Base-by-base conservation (phyloP, 2,113 vertebrate species). In the Salvelinus sp. region DNA sequence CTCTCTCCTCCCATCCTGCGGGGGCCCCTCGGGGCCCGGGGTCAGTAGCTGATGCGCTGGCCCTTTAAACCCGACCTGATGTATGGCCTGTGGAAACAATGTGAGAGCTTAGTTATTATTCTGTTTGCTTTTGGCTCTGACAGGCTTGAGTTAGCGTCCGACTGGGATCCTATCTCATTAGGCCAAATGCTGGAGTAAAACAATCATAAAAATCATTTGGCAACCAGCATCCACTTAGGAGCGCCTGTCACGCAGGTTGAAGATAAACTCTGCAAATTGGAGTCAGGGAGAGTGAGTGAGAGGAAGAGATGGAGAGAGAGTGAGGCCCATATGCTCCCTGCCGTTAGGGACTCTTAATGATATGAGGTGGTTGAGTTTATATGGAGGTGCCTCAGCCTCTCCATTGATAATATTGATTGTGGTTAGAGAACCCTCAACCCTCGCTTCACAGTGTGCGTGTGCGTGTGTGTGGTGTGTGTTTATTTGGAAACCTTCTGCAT, bases 81-180 rank as follows among this genome's bases (percentile, higher is more conserved):
- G 80, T 82, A 90, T 84, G 75, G 70, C 85, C 76, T 86, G 70
- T 84, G 81, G 83, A 85, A 88, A 88, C 80, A 88, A 78, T 82
- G 79, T 85, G 76, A 79, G 72, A 13, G 48, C 58, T 7, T 48
- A 76, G 72, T 80, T 91, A 83, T 89, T 91, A 84, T 89, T 90
- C 83, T 87, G 78, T 90, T 86, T 93, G 94, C 93, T 94, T 95
- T 95, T 95, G 91, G 93, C 88, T 93, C 86, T 96, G 95, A 96
- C 96, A 95, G 95, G 89, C 86, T 73, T 97, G 94, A 96, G 90
- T 97, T 95, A 96, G 93, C 90, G 91, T 93, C 93, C 93, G 93
- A 95, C 94, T 94, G 95, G 94, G 95, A 96, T 97, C 94, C 95
- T 95, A 95, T 96, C 94, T 97, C 95, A 96, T 98, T 97, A 96